phyloP scores from a whole-genome alignment of 2,113 vertebrate genomes.

The Coreoperca whiteheadi region DNA sequence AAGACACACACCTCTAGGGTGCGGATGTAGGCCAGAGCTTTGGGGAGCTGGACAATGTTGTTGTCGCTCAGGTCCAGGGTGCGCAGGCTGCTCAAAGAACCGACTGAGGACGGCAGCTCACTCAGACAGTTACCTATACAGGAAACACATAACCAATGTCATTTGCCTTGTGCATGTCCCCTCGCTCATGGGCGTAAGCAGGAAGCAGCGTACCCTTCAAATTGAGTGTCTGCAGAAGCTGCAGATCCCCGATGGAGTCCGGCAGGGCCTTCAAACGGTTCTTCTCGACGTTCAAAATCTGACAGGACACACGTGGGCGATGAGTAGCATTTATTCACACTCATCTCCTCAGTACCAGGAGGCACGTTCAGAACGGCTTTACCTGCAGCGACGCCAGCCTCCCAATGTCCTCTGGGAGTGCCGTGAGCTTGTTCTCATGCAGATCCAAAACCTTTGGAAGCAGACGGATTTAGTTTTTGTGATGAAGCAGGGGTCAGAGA shows the following conservation, averaged over 20 bases:
- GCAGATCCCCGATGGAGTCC: constrained; percentile 86
- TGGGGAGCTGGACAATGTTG: constrained; percentile 84
- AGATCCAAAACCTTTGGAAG: constrained; percentile 91
- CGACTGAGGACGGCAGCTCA: constrained; percentile 83
- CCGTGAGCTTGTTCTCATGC: constrained; percentile 90
- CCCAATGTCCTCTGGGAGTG: constrained; percentile 90
- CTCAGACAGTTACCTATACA: constrained; percentile 88
- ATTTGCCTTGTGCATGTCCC: background rate
- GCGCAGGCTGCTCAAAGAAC: constrained; percentile 87
- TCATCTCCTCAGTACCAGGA: background rate
- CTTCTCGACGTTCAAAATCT: constrained; percentile 94
- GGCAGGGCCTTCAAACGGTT: constrained; percentile 91
- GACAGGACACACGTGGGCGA: background rate
- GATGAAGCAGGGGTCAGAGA: background rate
- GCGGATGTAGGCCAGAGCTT: constrained; percentile 84
- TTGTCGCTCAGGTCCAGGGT: constrained; percentile 91
- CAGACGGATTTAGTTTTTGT: background rate
- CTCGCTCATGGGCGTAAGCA: too few species aligned
- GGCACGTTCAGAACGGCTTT: background rate
- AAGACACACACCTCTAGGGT: constrained; percentile 87
- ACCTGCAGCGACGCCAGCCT: constrained; percentile 85
- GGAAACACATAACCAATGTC: background rate
- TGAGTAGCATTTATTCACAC: background rate
- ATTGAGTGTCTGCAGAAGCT: constrained; percentile 91
- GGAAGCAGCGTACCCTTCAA: constrained; percentile 87